phyloP scores from a whole-genome alignment of 2,888 invertebrate genomes.

The Drosophila peninsularis region DNA sequence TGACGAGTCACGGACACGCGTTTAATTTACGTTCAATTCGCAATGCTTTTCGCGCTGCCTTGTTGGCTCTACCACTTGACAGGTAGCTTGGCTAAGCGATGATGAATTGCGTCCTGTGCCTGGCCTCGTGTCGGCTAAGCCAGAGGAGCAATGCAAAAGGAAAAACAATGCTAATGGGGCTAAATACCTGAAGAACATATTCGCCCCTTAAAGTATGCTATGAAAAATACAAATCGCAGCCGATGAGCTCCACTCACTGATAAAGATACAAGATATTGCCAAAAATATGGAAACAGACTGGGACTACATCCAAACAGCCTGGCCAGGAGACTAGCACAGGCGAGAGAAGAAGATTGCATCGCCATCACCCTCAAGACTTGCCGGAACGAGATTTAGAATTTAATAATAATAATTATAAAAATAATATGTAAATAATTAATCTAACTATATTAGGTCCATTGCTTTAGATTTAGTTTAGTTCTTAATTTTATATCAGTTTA shows the following conservation, averaged over 20 bases:
- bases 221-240: conserved; percentile 8
- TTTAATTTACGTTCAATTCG: conserved; percentile 70
- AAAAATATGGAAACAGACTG: no score
- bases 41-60: conserved; percentile 64
- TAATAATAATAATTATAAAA: no score
- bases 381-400: no score
- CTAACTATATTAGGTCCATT: no score
- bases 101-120: conserved; percentile 52
- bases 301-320: no score
- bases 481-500: no score
- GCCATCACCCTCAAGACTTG: no score
- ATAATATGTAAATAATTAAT: no score
- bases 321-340: no score
- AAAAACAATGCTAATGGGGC: conserved; percentile 39
- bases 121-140: conserved; percentile 17
- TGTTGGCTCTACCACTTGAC: conserved; percentile 51
- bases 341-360: no score
- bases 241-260: neutral
- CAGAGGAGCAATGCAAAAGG: neutral
- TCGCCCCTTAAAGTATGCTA: conserved; percentile 24
- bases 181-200: conserved; percentile 25
- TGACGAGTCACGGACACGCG: conserved; percentile 56
- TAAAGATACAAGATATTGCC: no score
- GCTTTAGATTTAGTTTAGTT: no score
- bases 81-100: conserved; percentile 62